Base-by-base conservation (phyloP, 1,140 invertebrate species). In the Microvelia longipes region DNA sequence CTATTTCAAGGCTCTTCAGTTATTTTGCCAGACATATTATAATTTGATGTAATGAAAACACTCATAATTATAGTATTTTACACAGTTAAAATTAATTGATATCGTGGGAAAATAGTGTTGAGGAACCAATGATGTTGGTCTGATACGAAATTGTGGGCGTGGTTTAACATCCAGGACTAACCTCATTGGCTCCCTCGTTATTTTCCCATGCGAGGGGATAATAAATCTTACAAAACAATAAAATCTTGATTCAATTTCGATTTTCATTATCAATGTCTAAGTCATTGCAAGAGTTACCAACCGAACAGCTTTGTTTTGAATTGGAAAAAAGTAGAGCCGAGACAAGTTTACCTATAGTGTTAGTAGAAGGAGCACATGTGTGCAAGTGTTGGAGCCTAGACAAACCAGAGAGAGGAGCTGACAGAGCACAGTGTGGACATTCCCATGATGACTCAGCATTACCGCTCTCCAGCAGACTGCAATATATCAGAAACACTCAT, bases 301-400 rank as follows among this genome's bases (percentile, higher is more conserved):
- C 35, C 19, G 19, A 5, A 50, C 5, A 50, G 35, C 35, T 50
- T 11, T 11, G 5, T 50, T 11, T 50, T 5, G 35, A 5, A 11
- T 19, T 50, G 35, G 35, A 50, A 5, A 5, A 50, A 11, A 11
- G 19, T 50, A 19, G 19, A 19, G 35, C 19, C 35, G 19, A 50
- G 35, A 11, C 65, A 61, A 50, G 29, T 69, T 70, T 68, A 13
- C 19, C n/a, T 66, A 68, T 1, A 50, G 15, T 69, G 14, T 50
- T 5, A 50, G 13, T 50, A 50, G 35, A 11, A 11, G n/a, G 19
- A 25, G 78, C 73, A 74, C 80, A 82, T 15, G 73, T 70, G 2
- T 75, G 72, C 68, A 80, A 74, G 75, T 84, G 82, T 65, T 80
- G 76, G 29, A 82, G 73, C 69, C 78, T 78, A 70, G 83, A 80